Base-by-base conservation (phyloP, 2,797 vertebrate genomes). In the Pterois miles region DNA sequence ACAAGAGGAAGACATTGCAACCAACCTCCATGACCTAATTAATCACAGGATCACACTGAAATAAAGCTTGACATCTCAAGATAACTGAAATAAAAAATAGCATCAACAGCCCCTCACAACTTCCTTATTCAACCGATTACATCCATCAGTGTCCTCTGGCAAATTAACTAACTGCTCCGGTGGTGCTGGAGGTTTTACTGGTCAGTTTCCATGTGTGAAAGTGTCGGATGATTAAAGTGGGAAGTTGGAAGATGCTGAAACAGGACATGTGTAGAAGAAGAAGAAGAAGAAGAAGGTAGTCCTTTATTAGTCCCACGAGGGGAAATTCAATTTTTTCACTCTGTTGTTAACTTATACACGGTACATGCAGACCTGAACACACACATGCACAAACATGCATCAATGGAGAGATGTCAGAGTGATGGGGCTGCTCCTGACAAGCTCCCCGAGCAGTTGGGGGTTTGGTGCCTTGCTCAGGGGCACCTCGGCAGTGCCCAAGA, bases 101-200 rank as follows among this genome's bases (percentile, higher is more conserved):
- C 59, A 62, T 46, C 12, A 54, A 34, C 59, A 57, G 76, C 67
- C 62, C 22, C 68, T 68, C 40, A 22, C 46, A 43, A 73, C 43
- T 52, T 48, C 22, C 40, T 6, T 23, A 36, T 25, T 79, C 31
- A 80, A 63, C 66, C 76, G 48, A 75, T 79, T 56, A 64, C 65
- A 81, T 84, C 73, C 62, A 60, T 86, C 69, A 84, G 18, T 80
- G 74, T 80, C 71, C 34, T 74, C 65, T 22, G 73, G 66, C 56
- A 76, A 80, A 85, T 82, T 20, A 77, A 62, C 60, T 62, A 58
- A 62, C 56, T 46, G 62, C 77, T 84, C 31, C 22, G 56, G 38
- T 12, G 20, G 10, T 65, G 62, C 58, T 36, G 50, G 33, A n/a
- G 36, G 58, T 73, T 54, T 63, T 60, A 69, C 56, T 72, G 46